These are phyloP conservation scores for Drosophila pullipes DNA, from an alignment of 2,888 invertebrate genomes.

Conservation along the genomic window DNA sequence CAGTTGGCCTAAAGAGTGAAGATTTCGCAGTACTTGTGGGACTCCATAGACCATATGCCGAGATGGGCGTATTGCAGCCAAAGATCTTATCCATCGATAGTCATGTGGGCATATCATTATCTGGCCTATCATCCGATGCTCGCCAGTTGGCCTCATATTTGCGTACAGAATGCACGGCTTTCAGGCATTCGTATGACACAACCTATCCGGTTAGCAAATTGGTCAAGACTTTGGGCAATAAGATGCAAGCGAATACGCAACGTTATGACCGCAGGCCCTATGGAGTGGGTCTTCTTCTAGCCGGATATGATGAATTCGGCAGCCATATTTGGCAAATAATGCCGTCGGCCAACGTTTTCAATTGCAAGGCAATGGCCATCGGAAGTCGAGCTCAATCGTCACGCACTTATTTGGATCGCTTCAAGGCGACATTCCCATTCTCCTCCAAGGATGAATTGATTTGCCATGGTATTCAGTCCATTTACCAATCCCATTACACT, in stretches of 20 bases:
- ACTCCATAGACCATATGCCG: conserved; percentile 96
- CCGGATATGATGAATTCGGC: conserved; percentile 97
- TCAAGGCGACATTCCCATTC: conserved; percentile 90
- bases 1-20: conserved; percentile 97
- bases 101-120: conserved; percentile 98
- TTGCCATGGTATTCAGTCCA: conserved; percentile 96
- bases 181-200: conserved; percentile 95
- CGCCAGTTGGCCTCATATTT: conserved; percentile 96
- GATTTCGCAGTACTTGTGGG: conserved; percentile 97
- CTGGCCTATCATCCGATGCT: conserved; percentile 99
- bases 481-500: conserved; percentile 97
- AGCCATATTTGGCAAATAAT: conserved; percentile 99
- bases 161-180: conserved; percentile 97
- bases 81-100: conserved; percentile 98
- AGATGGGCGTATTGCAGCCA: conserved; percentile 98
- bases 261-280: conserved; percentile 98
- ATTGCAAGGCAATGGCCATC: conserved; percentile 99
- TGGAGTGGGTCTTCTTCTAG: conserved; percentile 97
- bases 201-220: conserved; percentile 94
- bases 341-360: conserved; percentile 98
- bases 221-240: conserved; percentile 94
- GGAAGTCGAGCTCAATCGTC: conserved; percentile 99
- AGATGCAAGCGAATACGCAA: conserved; percentile 98
- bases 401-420: conserved; percentile 98
- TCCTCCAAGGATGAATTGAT: conserved; percentile 93